Conservation (phyloP, 2,113 vertebrate species). For the Brachypteracias leptosomus region DNA sequence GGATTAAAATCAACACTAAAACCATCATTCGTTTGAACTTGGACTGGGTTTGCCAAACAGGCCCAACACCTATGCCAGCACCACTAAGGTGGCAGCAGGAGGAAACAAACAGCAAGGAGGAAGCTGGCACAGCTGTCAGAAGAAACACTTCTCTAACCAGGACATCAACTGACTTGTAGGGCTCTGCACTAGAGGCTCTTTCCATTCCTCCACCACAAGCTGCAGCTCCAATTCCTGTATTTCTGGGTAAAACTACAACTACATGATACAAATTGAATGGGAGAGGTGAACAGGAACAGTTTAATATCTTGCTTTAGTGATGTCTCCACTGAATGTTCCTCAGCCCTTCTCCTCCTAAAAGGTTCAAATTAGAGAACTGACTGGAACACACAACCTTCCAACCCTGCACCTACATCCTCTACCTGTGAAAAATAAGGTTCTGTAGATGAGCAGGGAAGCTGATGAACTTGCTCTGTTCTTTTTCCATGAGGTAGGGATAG, state of each 20-base stretch:
- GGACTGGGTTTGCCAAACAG: not conserved
- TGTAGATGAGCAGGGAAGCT: not conserved
- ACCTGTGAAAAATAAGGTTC: not conserved
- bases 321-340: not conserved
- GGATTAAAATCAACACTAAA: not conserved
- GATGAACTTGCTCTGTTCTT: not conserved
- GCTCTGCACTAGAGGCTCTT: not conserved
- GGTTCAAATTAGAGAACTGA: not conserved
- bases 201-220: not conserved
- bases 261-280: not conserved
- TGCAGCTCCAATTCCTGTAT: not conserved
- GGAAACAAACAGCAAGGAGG: not conserved
- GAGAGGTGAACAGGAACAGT: not conserved
- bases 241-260: not conserved
- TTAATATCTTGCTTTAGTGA: not conserved
- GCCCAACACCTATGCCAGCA: not conserved
- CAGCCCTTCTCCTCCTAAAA: not conserved
- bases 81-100: not conserved
- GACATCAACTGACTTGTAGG: not conserved
- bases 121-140: not conserved
- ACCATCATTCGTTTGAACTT: not conserved
- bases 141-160: not conserved
- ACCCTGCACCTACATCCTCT: not conserved
- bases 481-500: not conserved
- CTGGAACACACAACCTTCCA: not conserved